Evolutionary conservation across 1,140 invertebrate species (phyloP).

Genomic region (Nymphalis io): DNA sequence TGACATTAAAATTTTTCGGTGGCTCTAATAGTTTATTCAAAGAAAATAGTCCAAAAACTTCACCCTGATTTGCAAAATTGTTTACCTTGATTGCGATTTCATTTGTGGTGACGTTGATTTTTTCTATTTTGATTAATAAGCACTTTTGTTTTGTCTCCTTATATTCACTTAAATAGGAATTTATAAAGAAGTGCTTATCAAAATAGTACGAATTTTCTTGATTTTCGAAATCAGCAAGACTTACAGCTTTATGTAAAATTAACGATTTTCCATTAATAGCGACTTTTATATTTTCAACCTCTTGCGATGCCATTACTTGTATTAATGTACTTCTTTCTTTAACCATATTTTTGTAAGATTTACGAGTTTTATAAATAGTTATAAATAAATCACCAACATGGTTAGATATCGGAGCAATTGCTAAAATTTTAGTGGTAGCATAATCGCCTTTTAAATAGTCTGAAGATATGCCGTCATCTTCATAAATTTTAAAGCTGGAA

Average conservation of each 20-base stretch:
- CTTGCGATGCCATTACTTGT: slow-evolving; percentile 56
- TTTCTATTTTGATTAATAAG: slow-evolving; percentile 63
- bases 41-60: slow-evolving; percentile 46
- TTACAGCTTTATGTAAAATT: slow-evolving; percentile 45
- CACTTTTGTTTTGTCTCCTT: slow-evolving; percentile 49
- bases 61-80: slow-evolving; percentile 43
- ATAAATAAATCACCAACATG: slow-evolving; percentile 50
- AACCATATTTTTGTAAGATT: slow-evolving; percentile 52
- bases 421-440: slow-evolving; percentile 55
- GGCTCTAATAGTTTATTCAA: slow-evolving; percentile 34
- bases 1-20: slow-evolving; percentile 42
- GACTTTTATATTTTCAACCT: slow-evolving; percentile 48
- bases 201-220: slow-evolving; percentile 54
- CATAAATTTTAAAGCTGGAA: slow-evolving; percentile 57
- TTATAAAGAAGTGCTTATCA: slow-evolving; percentile 53
- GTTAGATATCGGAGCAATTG: slow-evolving; percentile 49
- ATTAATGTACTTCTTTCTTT: slow-evolving; percentile 58
- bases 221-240: slow-evolving; percentile 49
- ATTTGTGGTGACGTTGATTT: slow-evolving; percentile 52
- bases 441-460: slow-evolving; percentile 54
- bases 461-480: slow-evolving; percentile 67
- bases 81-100: slow-evolving; percentile 63
- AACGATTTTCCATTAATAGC: slow-evolving; percentile 50
- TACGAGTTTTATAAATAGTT: slow-evolving; percentile 55
- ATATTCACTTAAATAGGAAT: slow-evolving; percentile 56